Base-by-base conservation (phyloP, 2,113 vertebrate genomes). In the Macheiramphus alcinus region DNA sequence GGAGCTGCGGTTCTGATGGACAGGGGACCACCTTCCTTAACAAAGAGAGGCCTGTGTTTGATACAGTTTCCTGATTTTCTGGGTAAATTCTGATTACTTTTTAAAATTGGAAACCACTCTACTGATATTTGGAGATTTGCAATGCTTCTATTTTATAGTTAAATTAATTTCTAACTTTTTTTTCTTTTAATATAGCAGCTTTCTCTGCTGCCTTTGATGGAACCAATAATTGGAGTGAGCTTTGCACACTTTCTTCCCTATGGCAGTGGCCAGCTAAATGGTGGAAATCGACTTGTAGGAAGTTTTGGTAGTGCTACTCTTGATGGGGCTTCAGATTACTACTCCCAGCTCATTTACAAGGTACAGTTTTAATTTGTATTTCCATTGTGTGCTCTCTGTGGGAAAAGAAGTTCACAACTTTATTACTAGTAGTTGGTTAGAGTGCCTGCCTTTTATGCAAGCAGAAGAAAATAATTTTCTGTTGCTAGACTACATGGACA, bases 341-440 rank as follows among this genome's bases (percentile, higher is more conserved):
- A 99, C 98, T 99, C 99, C 36, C 99, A 99, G 93, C 98, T 99
- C 85, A 99, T 99, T 79, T 99, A 99, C 98, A 99, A 99, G 98
- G 98, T 99, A 96, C 19, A 29, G 96, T 63, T 90, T 95, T 74
- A 80, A 48, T 73, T 48, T 88, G 74, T 10, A 31, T 94, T 86
- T 83, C 38, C 58, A 32, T 9, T 73, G 27, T 89, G 63, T 80
- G 40, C 40, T 91, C 42, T 88, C 74, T 84, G 6, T 59, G 52
- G 80, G 31, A 93, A 83, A 32, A 86, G 62, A 22, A 58, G 42
- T 72, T 56, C n/a, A 3, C 59, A 40, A 23, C 16, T 8, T 18
- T 63, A 16, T 38, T 71, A 12, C 25, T 74, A 1, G 7, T 10
- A 15, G 8, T 52, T 81, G 66, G 31, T 31, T 31, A 19, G 55